Conservation (phyloP, 2,113 vertebrate species). For the Podarcis raffonei region DNA sequence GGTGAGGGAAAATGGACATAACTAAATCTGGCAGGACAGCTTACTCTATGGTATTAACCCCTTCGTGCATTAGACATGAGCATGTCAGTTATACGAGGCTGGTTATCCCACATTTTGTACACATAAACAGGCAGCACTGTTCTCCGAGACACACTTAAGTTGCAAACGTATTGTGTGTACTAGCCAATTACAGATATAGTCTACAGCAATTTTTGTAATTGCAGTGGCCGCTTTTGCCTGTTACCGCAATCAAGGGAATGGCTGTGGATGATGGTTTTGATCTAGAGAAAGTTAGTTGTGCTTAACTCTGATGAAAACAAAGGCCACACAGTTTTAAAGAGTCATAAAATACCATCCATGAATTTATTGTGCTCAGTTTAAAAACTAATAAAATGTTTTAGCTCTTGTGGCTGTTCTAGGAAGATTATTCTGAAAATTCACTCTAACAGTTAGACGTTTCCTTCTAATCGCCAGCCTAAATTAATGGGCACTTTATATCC, state of each 20-base stretch:
- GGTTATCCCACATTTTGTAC: too few species aligned
- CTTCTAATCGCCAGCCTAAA: slow-evolving; percentile 7
- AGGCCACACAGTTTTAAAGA: background rate
- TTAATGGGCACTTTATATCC: slow-evolving; percentile 22
- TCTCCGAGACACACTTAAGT: background rate
- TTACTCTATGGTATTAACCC: too few species aligned
- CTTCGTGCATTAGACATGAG: too few species aligned
- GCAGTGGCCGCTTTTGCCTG: background rate
- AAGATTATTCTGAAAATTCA: slow-evolving; percentile 12
- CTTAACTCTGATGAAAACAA: slow-evolving; percentile 25
- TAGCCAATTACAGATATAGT: background rate
- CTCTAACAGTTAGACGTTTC: background rate
- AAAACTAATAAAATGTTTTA: slow-evolving; percentile 22
- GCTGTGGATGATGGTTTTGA: background rate
- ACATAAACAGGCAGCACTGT: background rate
- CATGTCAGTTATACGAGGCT: too few species aligned
- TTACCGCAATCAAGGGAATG: background rate
- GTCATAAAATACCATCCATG: background rate
- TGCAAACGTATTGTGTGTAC: background rate
- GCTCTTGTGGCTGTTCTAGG: background rate
- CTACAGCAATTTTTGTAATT: background rate
- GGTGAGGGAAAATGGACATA: too few species aligned
- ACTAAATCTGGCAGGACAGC: too few species aligned
- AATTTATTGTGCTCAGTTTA: background rate
- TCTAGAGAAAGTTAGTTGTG: background rate